Conservation (phyloP, 2,888 invertebrate species). For the Malthinus flaveolus region DNA sequence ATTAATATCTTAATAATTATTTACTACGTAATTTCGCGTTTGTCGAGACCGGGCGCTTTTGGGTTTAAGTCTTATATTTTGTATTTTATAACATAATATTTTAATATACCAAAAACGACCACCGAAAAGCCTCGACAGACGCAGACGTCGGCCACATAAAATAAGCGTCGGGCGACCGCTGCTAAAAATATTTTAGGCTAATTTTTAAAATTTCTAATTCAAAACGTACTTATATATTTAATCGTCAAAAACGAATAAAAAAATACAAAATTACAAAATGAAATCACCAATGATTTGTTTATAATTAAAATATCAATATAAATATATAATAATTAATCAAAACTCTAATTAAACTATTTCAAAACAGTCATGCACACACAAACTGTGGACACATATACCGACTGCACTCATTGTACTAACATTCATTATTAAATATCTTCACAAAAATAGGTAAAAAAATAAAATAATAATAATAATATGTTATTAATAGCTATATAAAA, state of each 20-base stretch:
- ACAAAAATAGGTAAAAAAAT: conserved; percentile 59
- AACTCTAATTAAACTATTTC: conserved; percentile 54
- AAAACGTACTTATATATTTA: conserved; percentile 56
- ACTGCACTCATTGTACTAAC: conserved; percentile 53
- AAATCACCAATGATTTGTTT: conserved; percentile 51
- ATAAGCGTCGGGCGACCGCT: conserved; percentile 27
- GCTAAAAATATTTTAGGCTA: conserved; percentile 49
- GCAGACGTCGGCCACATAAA: conserved; percentile 23
- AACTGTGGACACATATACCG: conserved; percentile 38
- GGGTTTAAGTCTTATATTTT: conserved; percentile 47
- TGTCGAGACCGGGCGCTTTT: conserved; percentile 38
- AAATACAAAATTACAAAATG: conserved; percentile 44
- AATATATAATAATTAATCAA: conserved; percentile 53
- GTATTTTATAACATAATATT: conserved; percentile 17
- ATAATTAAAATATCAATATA: conserved; percentile 56
- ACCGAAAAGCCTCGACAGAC: conserved; percentile 9
- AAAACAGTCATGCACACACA: conserved; percentile 55
- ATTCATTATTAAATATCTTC: conserved; percentile 57
- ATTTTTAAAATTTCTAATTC: conserved; percentile 55
- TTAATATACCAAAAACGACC: conserved; percentile 21
- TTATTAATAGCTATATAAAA: conserved; percentile 57
- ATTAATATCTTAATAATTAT: conserved; percentile 46
- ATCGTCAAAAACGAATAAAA: conserved; percentile 54
- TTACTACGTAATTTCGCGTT: conserved; percentile 46
- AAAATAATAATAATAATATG: conserved; percentile 56